Percentiles rank a stretch among this genome's conserved stretches.
Evolutionary conservation across 2,113 vertebrate species (phyloP).

Genomic region (Xenopus borealis): DNA sequence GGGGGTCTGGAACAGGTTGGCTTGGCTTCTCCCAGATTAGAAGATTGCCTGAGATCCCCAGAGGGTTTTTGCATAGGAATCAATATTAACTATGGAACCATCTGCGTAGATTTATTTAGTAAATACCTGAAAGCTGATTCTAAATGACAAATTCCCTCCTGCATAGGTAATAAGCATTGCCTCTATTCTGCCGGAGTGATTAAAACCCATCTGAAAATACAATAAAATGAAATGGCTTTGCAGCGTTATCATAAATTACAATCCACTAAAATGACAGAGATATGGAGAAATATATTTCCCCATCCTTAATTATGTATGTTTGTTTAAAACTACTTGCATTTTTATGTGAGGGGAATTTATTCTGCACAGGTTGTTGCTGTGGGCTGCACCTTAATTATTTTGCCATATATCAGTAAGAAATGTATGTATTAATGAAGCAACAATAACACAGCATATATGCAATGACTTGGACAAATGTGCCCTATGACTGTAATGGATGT

Average conservation of each 20-base stretch:
- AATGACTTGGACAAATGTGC: too few species aligned
- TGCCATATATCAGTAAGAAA: too few species aligned
- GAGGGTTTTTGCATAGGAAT: background rate
- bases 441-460: too few species aligned
- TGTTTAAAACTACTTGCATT: too few species aligned
- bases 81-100: slow-evolving; percentile 8
- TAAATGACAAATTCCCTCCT: background rate
- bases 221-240: background rate
- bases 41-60: background rate
- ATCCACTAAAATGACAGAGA: background rate
- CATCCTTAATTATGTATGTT: too few species aligned
- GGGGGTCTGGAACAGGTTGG: slow-evolving; percentile 23
- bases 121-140: background rate
- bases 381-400: too few species aligned
- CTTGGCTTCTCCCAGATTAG: slow-evolving; percentile 19
- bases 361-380: too few species aligned
- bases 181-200: background rate
- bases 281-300: too few species aligned
- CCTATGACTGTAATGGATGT: too few species aligned
- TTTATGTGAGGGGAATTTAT: too few species aligned
- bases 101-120: background rate
- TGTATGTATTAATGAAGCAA: too few species aligned
- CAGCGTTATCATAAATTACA: background rate
- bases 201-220: background rate
- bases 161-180: background rate